Evolutionary conservation across 1,140 invertebrate species (phyloP).

Genomic region (Heliconius himera): DNA sequence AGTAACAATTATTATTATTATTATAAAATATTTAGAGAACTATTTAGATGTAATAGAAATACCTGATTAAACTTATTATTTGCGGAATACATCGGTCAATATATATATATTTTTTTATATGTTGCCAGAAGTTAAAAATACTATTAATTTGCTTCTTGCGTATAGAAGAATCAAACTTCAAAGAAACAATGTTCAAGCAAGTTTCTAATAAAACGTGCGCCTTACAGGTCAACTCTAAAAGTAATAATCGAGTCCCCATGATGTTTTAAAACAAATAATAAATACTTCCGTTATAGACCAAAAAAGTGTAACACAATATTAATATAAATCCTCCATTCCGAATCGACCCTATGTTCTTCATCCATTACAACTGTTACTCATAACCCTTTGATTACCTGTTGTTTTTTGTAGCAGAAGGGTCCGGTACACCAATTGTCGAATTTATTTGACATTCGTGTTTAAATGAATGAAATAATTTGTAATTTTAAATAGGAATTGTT

Average conservation of each 20-base stretch:
- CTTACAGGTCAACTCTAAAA: neutral
- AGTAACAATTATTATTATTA: too few relatives aligned
- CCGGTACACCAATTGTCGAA: constrained; percentile 58
- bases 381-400: constrained; percentile 76
- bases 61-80: too few relatives aligned
- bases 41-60: too few relatives aligned
- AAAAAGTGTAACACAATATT: constrained; percentile 59
- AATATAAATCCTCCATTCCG: constrained; percentile 56
- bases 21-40: too few relatives aligned
- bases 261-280: constrained; percentile 14
- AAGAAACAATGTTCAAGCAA: neutral
- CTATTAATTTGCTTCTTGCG: too few relatives aligned
- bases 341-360: constrained; percentile 64
- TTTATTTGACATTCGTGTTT: constrained; percentile 1
- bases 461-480: neutral
- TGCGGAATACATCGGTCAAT: too few relatives aligned
- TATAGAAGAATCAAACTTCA: too few relatives aligned
- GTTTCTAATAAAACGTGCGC: neutral
- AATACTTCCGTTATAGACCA: constrained; percentile 54
- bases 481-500: neutral
- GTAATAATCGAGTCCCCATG: neutral
- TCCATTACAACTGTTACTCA: constrained; percentile 54
- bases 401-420: constrained; percentile 47
- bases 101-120: too few relatives aligned
- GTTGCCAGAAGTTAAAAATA: too few relatives aligned